Base-by-base conservation (phyloP, 2,797 vertebrate species). In the Taenioides sp. region DNA sequence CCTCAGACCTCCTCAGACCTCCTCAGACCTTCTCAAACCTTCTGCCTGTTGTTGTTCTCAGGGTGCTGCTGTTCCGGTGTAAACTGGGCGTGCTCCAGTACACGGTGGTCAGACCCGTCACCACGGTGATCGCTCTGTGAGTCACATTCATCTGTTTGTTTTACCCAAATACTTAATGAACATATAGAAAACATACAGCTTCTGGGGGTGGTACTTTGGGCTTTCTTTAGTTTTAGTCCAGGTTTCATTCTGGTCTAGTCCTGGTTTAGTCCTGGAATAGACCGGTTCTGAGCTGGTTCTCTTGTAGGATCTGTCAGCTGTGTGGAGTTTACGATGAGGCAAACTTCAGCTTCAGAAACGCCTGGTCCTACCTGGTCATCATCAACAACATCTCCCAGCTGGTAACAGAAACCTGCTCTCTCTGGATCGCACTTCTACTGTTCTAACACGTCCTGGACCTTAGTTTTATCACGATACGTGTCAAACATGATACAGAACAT, bases 321-420 rank as follows among this genome's bases (percentile, higher is more conserved):
- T 87, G 95, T 80, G 94, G 90, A 0, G 93, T 98, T 73, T 99
- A 98, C 10, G 96, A 97, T 54, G 97, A 99, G 91, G 97, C 97
- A 22, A 98, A 98, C 86, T 98, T 98, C 91, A 97, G 95, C 85
- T 96, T 97, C 82, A 95, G 90, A 79, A 99, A 96, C 62, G 97
- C 97, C 73, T 99, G 97, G 97, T 97, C 96, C 54, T 98, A 98
- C 84, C 89, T 99, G 89, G 96, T 98, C 84, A 97, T 99, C 75
- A 90, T 98, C 87, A 99, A 99, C 91, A 98, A 98, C 84, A 92
- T 98, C 72, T 99, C 97, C n/a, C 96, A 99, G 74, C 88, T 99
- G 80, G 97, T 99, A 92, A 92, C 10, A 18, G 22, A 37, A 9
- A 37, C 2, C 34, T 37, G 34, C 34, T 37, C 34, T 34, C 5